A percentile compares a stretch with the other conserved stretches of the same genome.
These are phyloP conservation scores for Pelobates cultripes DNA, from an alignment of 2,797 vertebrate genomes.

Conservation along the genomic window DNA sequence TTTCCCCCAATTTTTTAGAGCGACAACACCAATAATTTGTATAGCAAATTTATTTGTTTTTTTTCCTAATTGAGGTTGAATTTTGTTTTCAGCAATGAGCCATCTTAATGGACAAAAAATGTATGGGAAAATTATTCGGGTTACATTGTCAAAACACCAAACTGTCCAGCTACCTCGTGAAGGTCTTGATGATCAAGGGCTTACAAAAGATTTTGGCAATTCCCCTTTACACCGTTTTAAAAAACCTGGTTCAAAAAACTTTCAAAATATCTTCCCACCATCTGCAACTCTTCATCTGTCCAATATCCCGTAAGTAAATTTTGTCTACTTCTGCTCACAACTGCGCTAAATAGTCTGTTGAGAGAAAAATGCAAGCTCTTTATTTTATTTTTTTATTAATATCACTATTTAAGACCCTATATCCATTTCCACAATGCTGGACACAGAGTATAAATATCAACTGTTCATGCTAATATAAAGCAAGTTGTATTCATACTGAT, in stretches of 20 bases:
- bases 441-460: too few relatives aligned
- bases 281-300: slow-evolving; percentile 95
- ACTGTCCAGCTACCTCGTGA: slow-evolving; percentile 94
- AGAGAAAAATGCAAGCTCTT: too few relatives aligned
- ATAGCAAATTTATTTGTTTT: neutral
- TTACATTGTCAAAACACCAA: slow-evolving; percentile 95
- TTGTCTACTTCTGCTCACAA: neutral
- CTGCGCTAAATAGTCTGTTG: neutral
- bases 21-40: too few relatives aligned
- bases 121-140: slow-evolving; percentile 95
- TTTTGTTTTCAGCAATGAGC: slow-evolving; percentile 84
- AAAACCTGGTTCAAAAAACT: slow-evolving; percentile 97
- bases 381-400: too few relatives aligned
- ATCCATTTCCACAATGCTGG: too few relatives aligned
- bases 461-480: too few relatives aligned
- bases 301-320: slow-evolving; percentile 90
- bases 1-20: too few relatives aligned
- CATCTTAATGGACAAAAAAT: slow-evolving; percentile 97
- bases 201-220: slow-evolving; percentile 96
- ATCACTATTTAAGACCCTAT: too few relatives aligned
- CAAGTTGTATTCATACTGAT: too few relatives aligned
- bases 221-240: slow-evolving; percentile 97
- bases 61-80: neutral
- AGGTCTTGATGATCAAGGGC: slow-evolving; percentile 93
- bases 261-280: slow-evolving; percentile 96